Percentiles rank a stretch among this genome's conserved stretches.
Conservation (phyloP, 2,888 invertebrate species). For the Metalampra italica region DNA sequence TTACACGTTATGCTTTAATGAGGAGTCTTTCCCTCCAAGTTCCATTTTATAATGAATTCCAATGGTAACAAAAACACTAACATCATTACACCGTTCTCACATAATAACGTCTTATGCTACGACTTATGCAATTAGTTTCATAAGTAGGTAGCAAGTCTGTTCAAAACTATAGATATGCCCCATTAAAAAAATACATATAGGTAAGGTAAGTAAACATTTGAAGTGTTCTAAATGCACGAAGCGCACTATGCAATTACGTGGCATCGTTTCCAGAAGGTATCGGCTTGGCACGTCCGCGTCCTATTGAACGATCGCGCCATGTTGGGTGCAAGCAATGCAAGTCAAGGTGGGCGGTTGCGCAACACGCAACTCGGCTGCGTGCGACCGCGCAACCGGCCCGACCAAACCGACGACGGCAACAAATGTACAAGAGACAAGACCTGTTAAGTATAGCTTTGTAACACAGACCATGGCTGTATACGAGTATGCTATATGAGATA, state of each 20-base stretch:
- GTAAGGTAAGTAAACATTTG: no score
- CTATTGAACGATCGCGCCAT: conserved; percentile 34
- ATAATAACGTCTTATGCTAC: no score
- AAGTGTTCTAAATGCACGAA: no score
- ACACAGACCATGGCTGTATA: no score
- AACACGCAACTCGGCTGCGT: conserved; percentile 26
- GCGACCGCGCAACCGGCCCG: conserved; percentile 30
- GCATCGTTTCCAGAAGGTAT: conserved; percentile 32
- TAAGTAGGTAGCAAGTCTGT: no score
- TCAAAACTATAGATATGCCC: no score
- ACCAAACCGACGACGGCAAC: conserved; percentile 12
- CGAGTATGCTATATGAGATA: no score
- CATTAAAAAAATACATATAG: no score
- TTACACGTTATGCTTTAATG: conserved; percentile 18
- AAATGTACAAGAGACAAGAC: conserved; percentile 6
- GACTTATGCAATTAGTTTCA: conserved; percentile 2
- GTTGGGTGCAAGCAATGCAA: conserved; percentile 51
- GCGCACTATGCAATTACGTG: conserved; percentile 17
- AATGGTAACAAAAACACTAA: no score
- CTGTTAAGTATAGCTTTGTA: no score
- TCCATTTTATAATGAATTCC: background rate
- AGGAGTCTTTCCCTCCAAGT: conserved; percentile 7
- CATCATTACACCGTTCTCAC: no score
- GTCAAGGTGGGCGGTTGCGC: conserved; percentile 60
- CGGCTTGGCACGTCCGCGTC: conserved; percentile 22